These are phyloP conservation scores for Gobius niger DNA, from an alignment of 2,113 vertebrate genomes.

Conservation along the genomic window DNA sequence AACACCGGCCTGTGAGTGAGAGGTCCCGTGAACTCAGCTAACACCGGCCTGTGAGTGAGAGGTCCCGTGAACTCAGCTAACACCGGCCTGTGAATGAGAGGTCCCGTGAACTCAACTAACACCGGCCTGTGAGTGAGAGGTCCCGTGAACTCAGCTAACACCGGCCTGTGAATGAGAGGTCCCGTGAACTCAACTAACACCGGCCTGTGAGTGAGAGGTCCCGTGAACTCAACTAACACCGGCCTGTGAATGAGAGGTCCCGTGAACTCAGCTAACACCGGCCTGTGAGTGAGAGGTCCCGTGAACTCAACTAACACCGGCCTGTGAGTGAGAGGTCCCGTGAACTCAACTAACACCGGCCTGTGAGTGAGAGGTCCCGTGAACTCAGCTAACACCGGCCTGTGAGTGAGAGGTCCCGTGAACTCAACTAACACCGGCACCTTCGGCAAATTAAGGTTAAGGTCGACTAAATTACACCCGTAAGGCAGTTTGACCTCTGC, in stretches of 20 bases:
- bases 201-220: constrained; percentile 24
- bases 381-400: too few species aligned
- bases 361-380: constrained; percentile 24
- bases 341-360: too few species aligned
- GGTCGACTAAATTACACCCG: not conserved
- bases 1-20: too few species aligned
- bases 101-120: not conserved
- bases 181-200: too few species aligned
- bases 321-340: constrained; percentile 25
- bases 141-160: too few species aligned
- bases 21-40: too few species aligned
- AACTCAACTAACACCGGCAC: not conserved
- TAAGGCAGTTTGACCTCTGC: not conserved
- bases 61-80: too few species aligned
- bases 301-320: too few species aligned
- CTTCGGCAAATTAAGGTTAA: not conserved
- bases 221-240: too few species aligned
- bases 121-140: constrained; percentile 20
- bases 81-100: too few species aligned
- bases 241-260: constrained; percentile 24
- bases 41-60: too few species aligned
- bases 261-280: too few species aligned
- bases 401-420: constrained; percentile 23
- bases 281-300: constrained; percentile 22
- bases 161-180: constrained; percentile 25